Base-by-base conservation (phyloP, 2,113 vertebrate genomes). In the Nicator chloris region DNA sequence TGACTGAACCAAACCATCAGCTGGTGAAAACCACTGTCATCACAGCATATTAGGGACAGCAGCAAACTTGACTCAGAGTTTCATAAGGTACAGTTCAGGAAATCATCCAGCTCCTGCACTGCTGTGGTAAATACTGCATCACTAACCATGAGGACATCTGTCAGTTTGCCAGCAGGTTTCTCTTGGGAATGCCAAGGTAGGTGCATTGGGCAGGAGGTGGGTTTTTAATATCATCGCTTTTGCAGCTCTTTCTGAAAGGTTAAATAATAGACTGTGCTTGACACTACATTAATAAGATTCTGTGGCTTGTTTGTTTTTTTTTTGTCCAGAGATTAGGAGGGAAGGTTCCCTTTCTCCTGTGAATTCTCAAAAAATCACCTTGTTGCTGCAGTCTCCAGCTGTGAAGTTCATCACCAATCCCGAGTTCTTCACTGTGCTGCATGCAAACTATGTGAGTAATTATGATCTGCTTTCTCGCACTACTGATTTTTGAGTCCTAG, bases 371-470 rank as follows among this genome's bases (percentile, higher is more conserved):
- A 99, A 99, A 97, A 98, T 99, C 96, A 99, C 98, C 80, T 97
- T 99, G 87, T 96, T 99, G 88, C 98, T 99, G n/a, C 99, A 99
- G 88, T 99, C 98, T 80, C 99, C 99, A 65, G 99, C 99, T 15
- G 99, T 99, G 96, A 99, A 99, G 97, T 99, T 99, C 95, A 98
- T 99, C 97, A 99, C 99, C 86, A 99, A 99, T 92, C 99, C 99
- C 0, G 99, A 99, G 72, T 99, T 99, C 97, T 99, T 99, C 98
- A 99, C 99, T 21, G 97, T 99, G 90, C 97, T 99, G 82, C 99
- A 99, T 57, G 98, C 98, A 92, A 99, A 99, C 97, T 99, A 99
- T 93, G 99, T 99, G 93, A 99, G 99, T 98, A 71, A 35, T 53
- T n/a, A 16, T 5, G 6, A 65, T 61, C 86, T 35, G 4, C 15